phyloP scores from a whole-genome alignment of 2,888 invertebrate species.

The Melinopterus prodromus region DNA sequence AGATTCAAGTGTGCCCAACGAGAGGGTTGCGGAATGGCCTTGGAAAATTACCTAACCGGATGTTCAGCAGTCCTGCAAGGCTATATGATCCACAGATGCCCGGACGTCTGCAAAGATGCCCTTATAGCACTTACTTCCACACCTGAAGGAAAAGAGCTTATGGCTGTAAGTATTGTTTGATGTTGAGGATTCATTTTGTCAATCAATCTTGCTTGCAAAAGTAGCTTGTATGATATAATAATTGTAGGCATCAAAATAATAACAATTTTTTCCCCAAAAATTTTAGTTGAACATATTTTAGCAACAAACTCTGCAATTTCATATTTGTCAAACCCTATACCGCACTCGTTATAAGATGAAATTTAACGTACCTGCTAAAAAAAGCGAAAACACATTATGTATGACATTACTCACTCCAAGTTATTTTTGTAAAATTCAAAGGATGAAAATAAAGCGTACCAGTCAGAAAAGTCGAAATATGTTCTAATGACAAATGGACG shows the following conservation, averaged over 20 bases:
- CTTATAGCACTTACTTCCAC: constrained; percentile 82
- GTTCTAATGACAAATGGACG: background rate
- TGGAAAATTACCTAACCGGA: constrained; percentile 78
- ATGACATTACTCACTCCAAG: background rate
- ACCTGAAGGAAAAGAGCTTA: constrained; percentile 79
- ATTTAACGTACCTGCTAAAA: background rate
- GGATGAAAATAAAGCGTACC: background rate
- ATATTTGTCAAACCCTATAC: too few species aligned
- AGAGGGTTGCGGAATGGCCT: constrained; percentile 78
- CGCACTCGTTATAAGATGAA: background rate
- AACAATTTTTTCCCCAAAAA: too few species aligned
- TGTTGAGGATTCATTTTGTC: background rate
- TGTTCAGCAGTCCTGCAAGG: constrained; percentile 75
- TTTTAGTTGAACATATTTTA: too few species aligned
- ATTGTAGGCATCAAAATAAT: too few species aligned
- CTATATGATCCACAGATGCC: constrained; percentile 64
- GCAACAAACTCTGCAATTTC: too few species aligned
- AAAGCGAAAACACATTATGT: background rate
- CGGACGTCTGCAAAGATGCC: constrained; percentile 77
- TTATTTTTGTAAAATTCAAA: background rate
- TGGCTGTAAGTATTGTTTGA: constrained; percentile 70
- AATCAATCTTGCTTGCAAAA: too few species aligned
- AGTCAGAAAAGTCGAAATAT: background rate
- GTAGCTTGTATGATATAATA: too few species aligned
- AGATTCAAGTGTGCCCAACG: constrained; percentile 78